A percentile compares a stretch with the other conserved stretches of the same genome.
Conservation (phyloP, 2,888 invertebrate genomes). For the Rhagonycha lutea region DNA sequence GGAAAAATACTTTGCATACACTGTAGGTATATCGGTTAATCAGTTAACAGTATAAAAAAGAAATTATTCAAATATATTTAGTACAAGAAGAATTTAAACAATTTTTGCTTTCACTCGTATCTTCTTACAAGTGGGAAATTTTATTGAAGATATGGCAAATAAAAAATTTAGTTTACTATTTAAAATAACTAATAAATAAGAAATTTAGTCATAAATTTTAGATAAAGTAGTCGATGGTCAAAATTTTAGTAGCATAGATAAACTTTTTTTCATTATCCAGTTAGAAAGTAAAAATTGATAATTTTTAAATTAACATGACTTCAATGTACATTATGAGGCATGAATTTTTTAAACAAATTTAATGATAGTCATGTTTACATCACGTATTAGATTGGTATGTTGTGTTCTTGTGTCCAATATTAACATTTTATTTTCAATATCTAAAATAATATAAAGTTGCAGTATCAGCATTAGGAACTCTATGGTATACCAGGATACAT, state of each 20-base stretch:
- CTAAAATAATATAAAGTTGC: background rate
- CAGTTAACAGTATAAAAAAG: background rate
- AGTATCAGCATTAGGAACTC: background rate
- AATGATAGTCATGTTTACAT: background rate
- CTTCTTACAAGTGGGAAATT: background rate
- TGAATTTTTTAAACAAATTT: background rate
- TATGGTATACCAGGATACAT: slow-evolving; percentile 28
- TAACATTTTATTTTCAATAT: background rate
- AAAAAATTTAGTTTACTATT: background rate
- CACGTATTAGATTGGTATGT: background rate
- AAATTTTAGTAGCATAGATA: background rate
- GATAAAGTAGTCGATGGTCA: background rate
- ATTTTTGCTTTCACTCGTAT: background rate
- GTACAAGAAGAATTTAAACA: background rate
- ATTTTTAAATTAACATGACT: background rate
- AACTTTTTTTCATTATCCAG: background rate
- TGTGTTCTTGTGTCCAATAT: background rate
- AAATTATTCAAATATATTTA: background rate
- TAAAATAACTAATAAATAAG: background rate
- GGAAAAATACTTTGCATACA: background rate
- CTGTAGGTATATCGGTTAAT: background rate
- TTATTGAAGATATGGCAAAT: background rate
- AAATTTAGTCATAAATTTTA: background rate
- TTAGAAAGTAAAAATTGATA: background rate
- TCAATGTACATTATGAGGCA: background rate